Evolutionary conservation across 2,797 vertebrate species (phyloP).

Genomic region (Ispidina picta): DNA sequence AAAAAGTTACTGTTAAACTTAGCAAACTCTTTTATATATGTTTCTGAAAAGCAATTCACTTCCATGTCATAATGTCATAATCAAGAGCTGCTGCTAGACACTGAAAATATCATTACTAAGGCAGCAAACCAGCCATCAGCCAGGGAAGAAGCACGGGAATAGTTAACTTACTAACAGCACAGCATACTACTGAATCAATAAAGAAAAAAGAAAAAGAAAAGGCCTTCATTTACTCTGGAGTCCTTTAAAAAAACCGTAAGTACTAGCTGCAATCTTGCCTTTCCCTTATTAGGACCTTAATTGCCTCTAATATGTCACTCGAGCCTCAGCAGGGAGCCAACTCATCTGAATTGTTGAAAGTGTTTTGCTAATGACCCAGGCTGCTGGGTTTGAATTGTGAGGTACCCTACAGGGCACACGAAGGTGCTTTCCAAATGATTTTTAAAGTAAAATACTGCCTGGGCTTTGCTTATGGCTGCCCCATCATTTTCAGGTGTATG

Average conservation of each 20-base stretch:
- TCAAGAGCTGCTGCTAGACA: background rate
- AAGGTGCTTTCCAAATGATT: background rate
- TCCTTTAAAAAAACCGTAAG: constrained; percentile 21
- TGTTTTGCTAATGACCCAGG: background rate
- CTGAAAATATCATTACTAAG: background rate
- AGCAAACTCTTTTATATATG: background rate
- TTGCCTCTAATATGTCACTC: background rate
- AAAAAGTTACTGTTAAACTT: background rate
- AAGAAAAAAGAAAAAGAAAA: background rate
- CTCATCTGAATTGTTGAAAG: background rate
- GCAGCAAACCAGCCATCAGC: background rate
- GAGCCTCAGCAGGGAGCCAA: constrained; percentile 3
- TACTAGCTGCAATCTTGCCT: constrained; percentile 13
- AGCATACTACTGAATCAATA: constrained; percentile 2
- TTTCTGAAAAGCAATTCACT: background rate
- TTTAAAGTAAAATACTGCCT: constrained; percentile 14
- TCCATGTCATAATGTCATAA: background rate
- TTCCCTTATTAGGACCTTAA: constrained; percentile 22
- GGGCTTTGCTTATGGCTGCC: background rate
- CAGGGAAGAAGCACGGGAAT: background rate
- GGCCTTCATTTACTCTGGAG: constrained; percentile 18
- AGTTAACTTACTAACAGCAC: background rate
- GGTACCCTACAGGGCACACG: background rate
- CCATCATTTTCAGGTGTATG: background rate
- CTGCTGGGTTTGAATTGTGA: background rate